These are phyloP conservation scores for Episyrphus balteatus DNA, from an alignment of 1,140 invertebrate genomes.

Conservation along the genomic window DNA sequence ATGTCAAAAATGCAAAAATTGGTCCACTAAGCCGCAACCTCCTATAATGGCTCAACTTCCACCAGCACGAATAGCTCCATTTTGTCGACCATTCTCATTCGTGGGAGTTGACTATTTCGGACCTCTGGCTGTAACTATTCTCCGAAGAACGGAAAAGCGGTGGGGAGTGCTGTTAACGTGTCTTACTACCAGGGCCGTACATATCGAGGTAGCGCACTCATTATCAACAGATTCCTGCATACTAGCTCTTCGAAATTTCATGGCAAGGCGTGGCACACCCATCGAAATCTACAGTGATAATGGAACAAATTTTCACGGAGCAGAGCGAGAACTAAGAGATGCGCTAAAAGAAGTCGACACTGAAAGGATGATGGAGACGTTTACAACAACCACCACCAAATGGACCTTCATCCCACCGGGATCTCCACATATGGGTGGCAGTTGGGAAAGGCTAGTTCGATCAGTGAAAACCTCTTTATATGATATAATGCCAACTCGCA, in stretches of 20 bases:
- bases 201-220: background rate
- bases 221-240: background rate
- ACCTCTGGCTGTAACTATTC: background rate
- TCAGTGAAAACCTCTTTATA: conserved; percentile 25
- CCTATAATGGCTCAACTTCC: background rate
- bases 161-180: conserved; percentile 23
- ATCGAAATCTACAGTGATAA: conserved; percentile 20
- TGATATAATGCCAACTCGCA: conserved; percentile 3
- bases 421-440: conserved; percentile 30
- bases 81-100: background rate
- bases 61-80: background rate
- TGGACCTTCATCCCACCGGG: conserved; percentile 34
- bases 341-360: background rate
- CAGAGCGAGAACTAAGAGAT: background rate
- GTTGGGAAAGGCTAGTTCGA: conserved; percentile 34
- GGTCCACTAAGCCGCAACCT: background rate
- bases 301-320: conserved; percentile 34
- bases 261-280: background rate
- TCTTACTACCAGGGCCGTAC: conserved; percentile 16
- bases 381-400: conserved; percentile 5
- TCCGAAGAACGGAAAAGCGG: conserved; percentile 11
- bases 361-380: background rate
- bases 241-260: background rate
- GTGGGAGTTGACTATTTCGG: conserved; percentile 1
- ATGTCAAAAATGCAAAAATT: background rate